Base-by-base conservation (phyloP, 23 tunicate genomes). In the Aplidium turbinatum region DNA sequence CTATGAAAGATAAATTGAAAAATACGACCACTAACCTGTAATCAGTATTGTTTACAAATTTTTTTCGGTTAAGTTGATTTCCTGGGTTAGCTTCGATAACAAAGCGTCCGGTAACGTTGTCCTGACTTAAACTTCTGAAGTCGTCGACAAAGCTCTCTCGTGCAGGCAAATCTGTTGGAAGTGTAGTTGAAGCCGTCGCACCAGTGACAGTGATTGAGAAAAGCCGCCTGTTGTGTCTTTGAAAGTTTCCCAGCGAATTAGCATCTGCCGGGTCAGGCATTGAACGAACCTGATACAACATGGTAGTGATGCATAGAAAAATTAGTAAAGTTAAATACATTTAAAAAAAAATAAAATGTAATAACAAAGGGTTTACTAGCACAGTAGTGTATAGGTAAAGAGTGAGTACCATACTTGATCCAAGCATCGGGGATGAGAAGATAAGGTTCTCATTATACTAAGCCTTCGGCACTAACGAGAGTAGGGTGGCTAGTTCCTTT, bases 71-170 rank as follows among this genome's bases (percentile, higher is more conserved):
- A 25, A 85, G 36, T 25, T 33, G 23, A 0, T 73, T 67, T 4
- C 78, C 53, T 1, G 84, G 79, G 23, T 55, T 40, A 21, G 56
- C 42, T 38, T 85, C 92, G 9, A 85, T 46, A 38, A 85, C 92
- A 60, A 68, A 78, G 13, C 73, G 53, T 0, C 83, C 92, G 1
- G 30, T n/a, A 9, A 85, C 75, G 31, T 83, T 56, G 11, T 63
- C 82, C 11, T 78, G 58, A 0, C 72, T 35, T 27, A 70, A 0
- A 55, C 3, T 30, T 21, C 62, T 68, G 60, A 85, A 70, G 61
- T 85, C 92, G 4, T 24, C 18, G 21, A 77, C 52, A 47, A 54
- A 70, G 3, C 73, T 30, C 25, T 71, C 61, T 0, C 63, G 56
- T 3, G 46, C 29, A 7, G 92, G 92, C 0, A 85, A 66, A 13